These are phyloP conservation scores for Varanus salvator DNA, from an alignment of 2,113 vertebrate species.

Conservation along the genomic window DNA sequence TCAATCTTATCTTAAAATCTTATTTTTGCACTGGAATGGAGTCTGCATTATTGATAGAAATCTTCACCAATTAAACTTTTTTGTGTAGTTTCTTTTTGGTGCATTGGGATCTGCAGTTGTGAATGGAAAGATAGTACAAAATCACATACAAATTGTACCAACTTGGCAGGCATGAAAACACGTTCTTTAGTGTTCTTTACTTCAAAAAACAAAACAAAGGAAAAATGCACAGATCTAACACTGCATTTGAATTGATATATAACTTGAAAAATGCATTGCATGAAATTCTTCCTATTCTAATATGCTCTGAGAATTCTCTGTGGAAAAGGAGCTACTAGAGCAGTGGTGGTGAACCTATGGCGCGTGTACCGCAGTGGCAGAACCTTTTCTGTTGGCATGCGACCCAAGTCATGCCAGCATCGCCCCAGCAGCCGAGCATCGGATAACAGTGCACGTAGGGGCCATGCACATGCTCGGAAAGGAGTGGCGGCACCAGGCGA, in stretches of 20 bases:
- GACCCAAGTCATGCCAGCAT: too few relatives aligned
- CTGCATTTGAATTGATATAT: not conserved
- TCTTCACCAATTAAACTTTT: not conserved
- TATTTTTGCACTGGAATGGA: not conserved
- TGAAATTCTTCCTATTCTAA: not conserved
- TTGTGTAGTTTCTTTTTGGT: not conserved
- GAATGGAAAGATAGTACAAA: not conserved
- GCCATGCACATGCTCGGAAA: too few relatives aligned
- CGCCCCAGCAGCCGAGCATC: too few relatives aligned
- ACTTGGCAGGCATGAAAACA: not conserved
- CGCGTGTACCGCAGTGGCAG: too few relatives aligned
- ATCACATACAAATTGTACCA: not conserved
- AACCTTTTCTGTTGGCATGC: too few relatives aligned
- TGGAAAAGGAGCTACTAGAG: too few relatives aligned
- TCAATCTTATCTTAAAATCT: too few relatives aligned
- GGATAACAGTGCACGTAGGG: too few relatives aligned
- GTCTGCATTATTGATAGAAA: not conserved
- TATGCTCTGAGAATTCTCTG: not conserved
- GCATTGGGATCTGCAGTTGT: not conserved
- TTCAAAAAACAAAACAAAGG: not conserved
- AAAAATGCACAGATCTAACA: not conserved
- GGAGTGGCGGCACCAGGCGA: too few relatives aligned
- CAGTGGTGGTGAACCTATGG: too few relatives aligned
- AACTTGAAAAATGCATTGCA: not conserved
- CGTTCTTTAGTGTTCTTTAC: not conserved